A percentile compares a stretch with the other conserved stretches of the same genome.
Evolutionary conservation across 1,140 invertebrate genomes (phyloP).

Genomic region (Camponotus vicinus): DNA sequence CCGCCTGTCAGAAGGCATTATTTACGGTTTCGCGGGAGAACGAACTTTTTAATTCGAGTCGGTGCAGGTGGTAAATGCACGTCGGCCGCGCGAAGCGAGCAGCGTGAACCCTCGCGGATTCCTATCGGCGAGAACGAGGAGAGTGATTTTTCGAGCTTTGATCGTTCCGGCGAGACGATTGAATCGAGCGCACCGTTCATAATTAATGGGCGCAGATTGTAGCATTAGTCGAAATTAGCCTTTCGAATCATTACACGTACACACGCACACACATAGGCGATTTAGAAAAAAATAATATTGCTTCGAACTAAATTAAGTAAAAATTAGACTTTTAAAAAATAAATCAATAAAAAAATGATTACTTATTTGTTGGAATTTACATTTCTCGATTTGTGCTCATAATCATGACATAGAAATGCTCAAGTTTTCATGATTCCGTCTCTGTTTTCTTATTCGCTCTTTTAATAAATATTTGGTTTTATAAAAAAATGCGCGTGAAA

Average conservation of each 20-base stretch:
- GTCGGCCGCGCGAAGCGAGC: constrained; percentile 51
- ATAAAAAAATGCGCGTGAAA: background rate
- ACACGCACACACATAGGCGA: background rate
- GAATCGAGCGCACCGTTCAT: constrained; percentile 39
- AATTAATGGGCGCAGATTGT: constrained; percentile 25
- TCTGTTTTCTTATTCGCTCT: background rate
- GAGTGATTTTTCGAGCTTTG: constrained; percentile 60
- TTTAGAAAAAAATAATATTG: background rate
- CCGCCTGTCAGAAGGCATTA: constrained; percentile 76
- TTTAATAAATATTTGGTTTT: background rate
- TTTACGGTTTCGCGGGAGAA: constrained; percentile 77
- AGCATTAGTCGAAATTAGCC: constrained; percentile 35
- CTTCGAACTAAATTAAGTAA: no score
- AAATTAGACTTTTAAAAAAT: background rate
- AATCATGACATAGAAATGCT: background rate
- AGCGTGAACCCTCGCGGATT: constrained; percentile 51
- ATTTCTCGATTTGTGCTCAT: background rate
- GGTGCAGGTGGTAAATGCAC: constrained; percentile 75
- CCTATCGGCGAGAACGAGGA: constrained; percentile 37
- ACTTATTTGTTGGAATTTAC: background rate
- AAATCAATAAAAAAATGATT: background rate
- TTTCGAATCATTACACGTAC: background rate
- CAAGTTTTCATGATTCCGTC: background rate
- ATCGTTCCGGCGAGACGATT: constrained; percentile 59
- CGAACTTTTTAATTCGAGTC: constrained; percentile 76